Percentiles rank a stretch among this genome's conserved stretches.
Conservation (phyloP, 2,797 vertebrate species). For the Poeciliopsis paucimaculata region DNA sequence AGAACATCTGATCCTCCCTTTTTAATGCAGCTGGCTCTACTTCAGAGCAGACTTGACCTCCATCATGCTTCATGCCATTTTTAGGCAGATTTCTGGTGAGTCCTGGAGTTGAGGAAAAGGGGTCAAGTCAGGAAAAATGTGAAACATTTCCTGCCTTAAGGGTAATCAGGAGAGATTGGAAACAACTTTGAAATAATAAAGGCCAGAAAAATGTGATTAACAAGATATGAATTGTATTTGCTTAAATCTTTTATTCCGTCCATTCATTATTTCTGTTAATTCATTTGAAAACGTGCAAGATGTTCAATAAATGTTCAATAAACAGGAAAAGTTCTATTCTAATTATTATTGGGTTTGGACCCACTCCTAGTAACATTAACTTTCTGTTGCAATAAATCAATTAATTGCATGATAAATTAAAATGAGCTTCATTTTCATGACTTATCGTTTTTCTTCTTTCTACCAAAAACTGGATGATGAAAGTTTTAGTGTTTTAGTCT, state of each 20-base stretch:
- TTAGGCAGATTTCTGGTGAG: conserved; percentile 43
- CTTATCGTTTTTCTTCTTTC: too few relatives aligned
- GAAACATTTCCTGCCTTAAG: conserved; percentile 32
- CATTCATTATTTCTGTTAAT: background rate
- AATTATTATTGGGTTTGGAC: background rate
- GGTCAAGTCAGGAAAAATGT: conserved; percentile 34
- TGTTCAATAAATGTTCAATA: background rate
- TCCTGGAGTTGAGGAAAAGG: conserved; percentile 19
- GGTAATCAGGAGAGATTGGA: conserved; percentile 6
- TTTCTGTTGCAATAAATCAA: too few relatives aligned
- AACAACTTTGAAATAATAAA: conserved; percentile 17
- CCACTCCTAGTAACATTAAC: background rate
- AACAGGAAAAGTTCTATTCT: background rate
- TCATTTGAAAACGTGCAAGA: background rate
- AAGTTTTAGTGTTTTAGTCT: too few relatives aligned
- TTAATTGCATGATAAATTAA: too few relatives aligned
- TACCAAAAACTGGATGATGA: too few relatives aligned
- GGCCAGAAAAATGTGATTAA: conserved; percentile 1
- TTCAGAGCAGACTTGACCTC: conserved; percentile 45
- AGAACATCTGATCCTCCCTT: conserved; percentile 31
- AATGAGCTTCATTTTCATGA: too few relatives aligned
- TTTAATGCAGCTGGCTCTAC: conserved; percentile 24
- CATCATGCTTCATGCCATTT: conserved; percentile 42
- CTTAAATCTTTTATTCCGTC: background rate
- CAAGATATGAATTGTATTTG: background rate